These are phyloP conservation scores for Rhabdophis nuchalis DNA, from an alignment of 2,797 vertebrate genomes.

Conservation along the genomic window DNA sequence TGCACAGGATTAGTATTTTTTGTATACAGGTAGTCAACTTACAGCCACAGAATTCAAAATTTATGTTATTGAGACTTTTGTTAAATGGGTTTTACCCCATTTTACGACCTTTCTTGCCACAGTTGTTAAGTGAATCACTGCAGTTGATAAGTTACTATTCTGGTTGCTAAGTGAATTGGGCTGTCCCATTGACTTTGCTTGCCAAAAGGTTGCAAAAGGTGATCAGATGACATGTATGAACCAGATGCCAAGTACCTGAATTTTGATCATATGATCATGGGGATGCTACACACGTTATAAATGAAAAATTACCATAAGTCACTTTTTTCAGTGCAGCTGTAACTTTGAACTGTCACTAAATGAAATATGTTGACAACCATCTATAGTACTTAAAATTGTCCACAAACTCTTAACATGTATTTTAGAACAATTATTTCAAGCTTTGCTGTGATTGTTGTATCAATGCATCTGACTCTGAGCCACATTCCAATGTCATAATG, in stretches of 20 bases:
- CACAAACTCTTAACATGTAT: neutral
- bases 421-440: neutral
- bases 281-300: neutral
- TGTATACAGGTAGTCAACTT: neutral
- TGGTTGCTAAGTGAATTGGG: neutral
- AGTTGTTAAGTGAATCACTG: neutral
- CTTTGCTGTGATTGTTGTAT: neutral
- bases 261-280: neutral
- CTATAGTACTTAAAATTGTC: neutral
- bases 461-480: neutral
- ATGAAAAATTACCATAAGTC: neutral
- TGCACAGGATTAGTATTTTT: neutral
- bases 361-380: neutral
- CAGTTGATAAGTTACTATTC: neutral
- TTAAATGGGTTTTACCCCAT: neutral
- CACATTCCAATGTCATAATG: neutral
- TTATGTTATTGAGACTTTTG: neutral
- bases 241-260: neutral
- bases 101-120: neutral
- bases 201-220: neutral
- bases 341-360: neutral
- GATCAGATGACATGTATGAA: neutral
- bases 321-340: neutral
- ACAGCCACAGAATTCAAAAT: neutral
- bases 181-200: neutral